phyloP scores from a whole-genome alignment of 2,888 invertebrate species.

The Altica lythri region DNA sequence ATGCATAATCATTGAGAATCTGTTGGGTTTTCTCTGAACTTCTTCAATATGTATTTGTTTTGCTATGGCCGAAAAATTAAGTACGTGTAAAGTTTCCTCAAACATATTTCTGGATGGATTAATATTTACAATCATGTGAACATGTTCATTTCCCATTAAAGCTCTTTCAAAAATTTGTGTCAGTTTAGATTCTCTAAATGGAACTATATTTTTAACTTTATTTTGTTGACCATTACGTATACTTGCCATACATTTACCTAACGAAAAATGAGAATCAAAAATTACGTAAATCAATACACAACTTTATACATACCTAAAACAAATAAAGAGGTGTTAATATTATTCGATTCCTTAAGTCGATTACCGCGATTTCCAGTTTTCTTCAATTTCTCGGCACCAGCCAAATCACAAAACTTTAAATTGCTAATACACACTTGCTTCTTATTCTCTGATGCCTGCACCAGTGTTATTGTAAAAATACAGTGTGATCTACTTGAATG shows the following conservation, averaged over 20 bases:
- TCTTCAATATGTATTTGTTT: slow-evolving; percentile 59
- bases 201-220: slow-evolving; percentile 56
- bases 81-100: slow-evolving; percentile 81
- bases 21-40: too few species aligned
- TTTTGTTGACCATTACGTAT: slow-evolving; percentile 54
- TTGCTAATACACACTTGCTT: slow-evolving; percentile 47
- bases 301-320: slow-evolving; percentile 61
- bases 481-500: slow-evolving; percentile 89
- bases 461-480: slow-evolving; percentile 80
- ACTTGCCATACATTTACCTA: slow-evolving; percentile 72
- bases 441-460: slow-evolving; percentile 60
- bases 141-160: slow-evolving; percentile 70
- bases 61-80: slow-evolving; percentile 81
- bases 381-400: slow-evolving; percentile 82
- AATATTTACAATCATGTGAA: slow-evolving; percentile 85
- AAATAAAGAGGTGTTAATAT: slow-evolving; percentile 87
- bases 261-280: slow-evolving; percentile 25
- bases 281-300: not conserved
- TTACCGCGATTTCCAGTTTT: slow-evolving; percentile 75
- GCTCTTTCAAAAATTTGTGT: slow-evolving; percentile 83
- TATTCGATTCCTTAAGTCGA: slow-evolving; percentile 80
- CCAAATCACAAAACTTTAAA: slow-evolving; percentile 88
- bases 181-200: slow-evolving; percentile 84
- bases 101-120: slow-evolving; percentile 75
- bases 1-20: too few species aligned